Conservation (phyloP, 2,888 invertebrate genomes). For the Colletes collaris region DNA sequence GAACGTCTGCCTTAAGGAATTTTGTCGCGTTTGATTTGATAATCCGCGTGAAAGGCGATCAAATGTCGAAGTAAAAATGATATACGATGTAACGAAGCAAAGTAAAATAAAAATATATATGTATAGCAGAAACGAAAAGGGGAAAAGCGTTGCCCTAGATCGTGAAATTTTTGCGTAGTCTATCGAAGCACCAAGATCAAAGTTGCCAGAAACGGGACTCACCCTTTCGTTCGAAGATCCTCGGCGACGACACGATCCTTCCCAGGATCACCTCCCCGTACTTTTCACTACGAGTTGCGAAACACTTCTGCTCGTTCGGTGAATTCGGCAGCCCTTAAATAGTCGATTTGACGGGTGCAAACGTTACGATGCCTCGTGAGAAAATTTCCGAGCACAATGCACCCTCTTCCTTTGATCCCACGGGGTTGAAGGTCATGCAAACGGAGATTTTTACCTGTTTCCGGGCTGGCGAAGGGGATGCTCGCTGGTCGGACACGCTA, state of each 20-base stretch:
- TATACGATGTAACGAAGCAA: neutral
- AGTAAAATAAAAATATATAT: neutral
- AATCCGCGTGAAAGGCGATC: constrained; percentile 18
- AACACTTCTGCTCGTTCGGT: constrained; percentile 36
- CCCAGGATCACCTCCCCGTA: neutral
- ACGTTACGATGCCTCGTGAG: constrained; percentile 42
- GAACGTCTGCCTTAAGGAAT: too few species aligned
- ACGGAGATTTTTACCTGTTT: constrained; percentile 47
- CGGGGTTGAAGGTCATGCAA: constrained; percentile 33
- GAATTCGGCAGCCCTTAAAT: constrained; percentile 33
- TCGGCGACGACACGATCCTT: neutral
- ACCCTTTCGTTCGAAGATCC: constrained; percentile 51
- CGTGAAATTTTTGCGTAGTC: constrained; percentile 79
- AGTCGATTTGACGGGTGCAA: constrained; percentile 24
- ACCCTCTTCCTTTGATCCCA: constrained; percentile 31
- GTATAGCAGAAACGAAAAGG: too few species aligned
- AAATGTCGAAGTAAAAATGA: neutral
- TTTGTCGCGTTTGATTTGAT: neutral
- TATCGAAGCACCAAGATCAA: constrained; percentile 82
- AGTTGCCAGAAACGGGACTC: constrained; percentile 79
- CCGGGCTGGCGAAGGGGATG: constrained; percentile 44
- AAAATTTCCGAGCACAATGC: constrained; percentile 29
- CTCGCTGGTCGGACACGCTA: constrained; percentile 19
- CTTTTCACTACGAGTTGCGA: constrained; percentile 20
- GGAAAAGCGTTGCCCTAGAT: constrained; percentile 27